Conservation (phyloP, 1,140 invertebrate species). For the Ylistrum balloti region DNA sequence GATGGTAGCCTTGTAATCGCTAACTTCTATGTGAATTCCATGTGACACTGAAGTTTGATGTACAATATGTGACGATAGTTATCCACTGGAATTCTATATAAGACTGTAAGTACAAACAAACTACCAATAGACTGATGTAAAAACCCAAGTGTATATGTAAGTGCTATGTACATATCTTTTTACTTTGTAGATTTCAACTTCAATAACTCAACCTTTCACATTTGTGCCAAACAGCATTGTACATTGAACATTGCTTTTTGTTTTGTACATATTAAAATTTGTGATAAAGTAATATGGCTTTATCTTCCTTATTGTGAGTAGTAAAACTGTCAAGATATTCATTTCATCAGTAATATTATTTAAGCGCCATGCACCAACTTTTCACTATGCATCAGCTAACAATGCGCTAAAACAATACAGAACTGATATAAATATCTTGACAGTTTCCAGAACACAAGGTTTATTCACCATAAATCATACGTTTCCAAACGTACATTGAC, state of each 20-base stretch:
- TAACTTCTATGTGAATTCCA: not conserved
- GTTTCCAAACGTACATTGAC: too few species aligned
- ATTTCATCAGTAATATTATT: too few species aligned
- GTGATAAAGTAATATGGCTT: not conserved
- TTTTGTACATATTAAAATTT: not conserved
- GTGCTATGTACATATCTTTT: slow-evolving; percentile 5
- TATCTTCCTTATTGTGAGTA: not conserved
- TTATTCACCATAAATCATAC: too few species aligned
- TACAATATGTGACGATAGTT: slow-evolving; percentile 17
- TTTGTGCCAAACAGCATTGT: slow-evolving; percentile 19
- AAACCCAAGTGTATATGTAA: not conserved
- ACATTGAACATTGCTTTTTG: not conserved
- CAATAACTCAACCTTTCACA: not conserved
- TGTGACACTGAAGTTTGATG: not conserved
- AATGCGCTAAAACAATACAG: not conserved
- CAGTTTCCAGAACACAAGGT: too few species aligned
- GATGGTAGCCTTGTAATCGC: slow-evolving; percentile 17
- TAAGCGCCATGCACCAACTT: too few species aligned
- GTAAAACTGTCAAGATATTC: not conserved
- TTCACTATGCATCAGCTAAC: too few species aligned
- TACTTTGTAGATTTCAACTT: not conserved
- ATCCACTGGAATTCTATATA: not conserved
- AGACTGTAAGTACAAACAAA: too few species aligned
- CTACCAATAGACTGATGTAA: too few species aligned
- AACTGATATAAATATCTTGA: not conserved